Base-by-base conservation (phyloP, 2,113 vertebrate genomes). In the Saccopteryx bilineata region DNA sequence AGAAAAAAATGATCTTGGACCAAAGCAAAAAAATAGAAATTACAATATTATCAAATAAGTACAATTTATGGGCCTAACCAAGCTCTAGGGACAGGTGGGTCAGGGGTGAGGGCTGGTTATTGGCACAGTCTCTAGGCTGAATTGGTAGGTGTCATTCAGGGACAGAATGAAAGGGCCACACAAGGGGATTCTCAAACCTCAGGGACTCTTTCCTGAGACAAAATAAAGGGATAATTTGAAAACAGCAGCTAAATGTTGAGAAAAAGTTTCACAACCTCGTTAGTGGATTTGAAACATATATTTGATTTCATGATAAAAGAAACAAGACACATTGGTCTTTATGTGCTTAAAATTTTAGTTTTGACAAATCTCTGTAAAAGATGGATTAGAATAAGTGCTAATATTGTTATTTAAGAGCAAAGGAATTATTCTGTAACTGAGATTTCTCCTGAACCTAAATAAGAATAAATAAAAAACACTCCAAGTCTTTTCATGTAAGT, bases 301-400 rank as follows among this genome's bases (percentile, higher is more conserved):
- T 96, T 95, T 95, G 97, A 97, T 97, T 96, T 96, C 97, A 65
- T 10, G 95, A 97, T 97, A 97, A 95, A 94, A 65, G 81, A 74
- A 96, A 92, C 88, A 94, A 97, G 91, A 91, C 18, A 23, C 91
- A 65, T 88, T 92, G 11, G 24, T 87, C 93, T 95, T 96, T 69
- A 83, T 91, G 84, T 65, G 82, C 65, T 91, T 71, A 85, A 88
- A 91, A 87, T 88, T 86, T 92, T 82, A 71, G 85, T 95, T 95
- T 72, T 87, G 81, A 95, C 78, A 71, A 69, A 90, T 94, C 93
- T 96, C 91, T 96, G 26, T 1, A 83, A 94, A 83, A 79, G 69
- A 39, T 54, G 58, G 54, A 68, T 92, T 65, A 69, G 91, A 89
- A 94, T 24, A 91, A 48, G 12, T 33, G 69, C n/a, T 28, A 76